Evolutionary conservation across 92 coral and sea anemone species (phyloP), one percentile per base, ranked within the genome.

Genomic region (Ricordea florida): DNA sequence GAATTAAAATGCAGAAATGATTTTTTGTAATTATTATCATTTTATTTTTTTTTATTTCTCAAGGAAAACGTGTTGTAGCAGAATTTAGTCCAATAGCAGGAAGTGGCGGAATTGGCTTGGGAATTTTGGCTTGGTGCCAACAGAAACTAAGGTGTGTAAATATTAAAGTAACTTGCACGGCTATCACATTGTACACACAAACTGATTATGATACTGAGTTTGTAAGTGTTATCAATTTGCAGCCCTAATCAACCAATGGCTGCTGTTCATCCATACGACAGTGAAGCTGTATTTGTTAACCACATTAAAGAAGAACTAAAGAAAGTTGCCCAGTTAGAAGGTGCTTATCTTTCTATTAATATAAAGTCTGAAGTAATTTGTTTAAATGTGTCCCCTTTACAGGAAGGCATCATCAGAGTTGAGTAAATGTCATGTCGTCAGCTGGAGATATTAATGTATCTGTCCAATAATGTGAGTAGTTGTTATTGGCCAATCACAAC

Each of bases 51-150:
- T 7, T 13, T 38, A 37, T 41, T 8, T 44, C 21, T 33, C 8
- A 51, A 92, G 97, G 94, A 2, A 45, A 36, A 6, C 79, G 97
- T 46, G 80, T 53, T 43, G 97, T 85, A 20, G 94, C 94, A 13
- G 94, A 71, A 53, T 92, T 89, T 69, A 59, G 81, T 33, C 84
- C 82, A 33, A 78, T 92, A 84, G 97, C 97, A 10, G 94, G 97
- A 41, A 36, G 58, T 20, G 72, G 71, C 40, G 97, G 97, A 59
- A 74, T 90, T 86, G 94, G 96, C 28, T 52, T 92, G 14, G 97
- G 97, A 38, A 30, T 92, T 18, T 75, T 80, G 37, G 92, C 80
- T 31, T 92, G 97, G 97, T 92, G 94, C 53, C 77, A 83, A 11
- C 97, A 89, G 23, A 85, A 82, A 17, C 69, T 90, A 20, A 73